phyloP scores from a whole-genome alignment of 2,797 vertebrate species.

The Enteromius mattozi region DNA sequence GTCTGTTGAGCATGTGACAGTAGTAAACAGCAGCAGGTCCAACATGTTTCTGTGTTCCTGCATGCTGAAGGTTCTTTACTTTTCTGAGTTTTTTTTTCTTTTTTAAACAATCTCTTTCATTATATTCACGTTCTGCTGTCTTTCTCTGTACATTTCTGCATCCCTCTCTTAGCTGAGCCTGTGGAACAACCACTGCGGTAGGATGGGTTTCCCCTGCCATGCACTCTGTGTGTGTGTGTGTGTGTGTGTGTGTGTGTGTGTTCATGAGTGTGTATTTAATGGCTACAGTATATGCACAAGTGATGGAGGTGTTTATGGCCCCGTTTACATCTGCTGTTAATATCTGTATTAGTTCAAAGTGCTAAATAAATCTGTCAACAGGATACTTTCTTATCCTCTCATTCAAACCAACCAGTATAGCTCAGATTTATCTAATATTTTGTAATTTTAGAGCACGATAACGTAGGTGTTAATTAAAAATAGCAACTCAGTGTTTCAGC shows the following conservation, averaged over 20 bases:
- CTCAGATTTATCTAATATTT: background rate
- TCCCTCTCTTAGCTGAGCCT: conserved; percentile 83
- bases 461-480: background rate
- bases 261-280: conserved; percentile 61
- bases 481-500: background rate
- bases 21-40: background rate
- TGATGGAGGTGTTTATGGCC: conserved; percentile 10
- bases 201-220: conserved; percentile 78
- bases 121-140: conserved; percentile 74
- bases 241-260: conserved; percentile 57
- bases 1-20: background rate
- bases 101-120: conserved; percentile 48
- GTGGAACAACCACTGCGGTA: conserved; percentile 85
- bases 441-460: background rate
- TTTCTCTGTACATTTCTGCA: conserved; percentile 79
- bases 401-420: background rate
- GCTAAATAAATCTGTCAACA: background rate
- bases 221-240: conserved; percentile 65
- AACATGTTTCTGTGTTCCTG: conserved; percentile 57
- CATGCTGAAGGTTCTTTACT: conserved; percentile 68
- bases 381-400: background rate
- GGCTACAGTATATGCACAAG: conserved; percentile 37
- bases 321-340: background rate
- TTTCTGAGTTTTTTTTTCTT: conserved; percentile 43
- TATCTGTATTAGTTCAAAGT: background rate